Base-by-base conservation (phyloP, 2,797 vertebrate species). In the Cryptoblepharus egeriae region DNA sequence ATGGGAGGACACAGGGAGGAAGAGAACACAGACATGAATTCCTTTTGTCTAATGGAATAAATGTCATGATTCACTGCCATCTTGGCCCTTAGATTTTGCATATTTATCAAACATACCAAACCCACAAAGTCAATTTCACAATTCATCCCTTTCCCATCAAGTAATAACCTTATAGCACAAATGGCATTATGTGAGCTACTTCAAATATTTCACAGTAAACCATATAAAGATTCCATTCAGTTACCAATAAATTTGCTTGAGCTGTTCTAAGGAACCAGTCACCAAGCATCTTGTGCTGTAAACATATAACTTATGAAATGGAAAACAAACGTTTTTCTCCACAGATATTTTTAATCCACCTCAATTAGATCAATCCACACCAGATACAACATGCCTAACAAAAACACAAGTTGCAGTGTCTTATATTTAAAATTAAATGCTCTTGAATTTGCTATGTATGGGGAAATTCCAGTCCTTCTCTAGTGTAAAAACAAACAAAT, bases 261-360 rank as follows among this genome's bases (percentile, higher is more conserved):
- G 35, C 20, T 77, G 76, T 67, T 77, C 13, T 67, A 37, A n/a
- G 45, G 6, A 77, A 32, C 49, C 22, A 32, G 26, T 74, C 67
- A 52, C 49, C 70, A 79, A 60, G 30, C 30, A 68, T 28, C 16
- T 20, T 73, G 52, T 24, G 26, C 61, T 79, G 24, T 15, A 68
- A 60, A 79, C 57, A 20, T 60, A 74, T 49, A 20, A 18, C 64
- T 58, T 73, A 57, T 20, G 67, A 81, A 79, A 68, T 35, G n/a
- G 24, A 4, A n/a, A 74, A 35, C 35, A 63, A 71, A 65, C 20
- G 4, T 8, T 12, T 16, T 6, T 79, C 58, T 45, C 39, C 22
- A 6, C 35, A 24, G 12, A 1, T 8, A n/a, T 8, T 39, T 57
- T 81, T 81, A 55, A 81, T 67, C 26, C 30, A 28, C 32, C 22